Percentiles rank a stretch among this genome's conserved stretches.
phyloP scores from a whole-genome alignment of 2,888 invertebrate genomes.

The Drosophila birchii region DNA sequence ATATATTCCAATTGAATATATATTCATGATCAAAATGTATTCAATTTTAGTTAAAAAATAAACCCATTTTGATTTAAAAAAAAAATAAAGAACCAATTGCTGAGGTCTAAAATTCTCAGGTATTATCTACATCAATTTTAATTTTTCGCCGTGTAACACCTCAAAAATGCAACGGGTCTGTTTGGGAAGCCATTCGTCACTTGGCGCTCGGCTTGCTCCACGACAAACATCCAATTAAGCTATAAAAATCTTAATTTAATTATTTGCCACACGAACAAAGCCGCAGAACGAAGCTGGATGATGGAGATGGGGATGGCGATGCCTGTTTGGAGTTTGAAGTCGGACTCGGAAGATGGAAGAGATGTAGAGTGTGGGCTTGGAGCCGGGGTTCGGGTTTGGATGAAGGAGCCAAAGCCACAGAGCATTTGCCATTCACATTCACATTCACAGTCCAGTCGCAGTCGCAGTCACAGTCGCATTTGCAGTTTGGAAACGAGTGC shows the following conservation, averaged over 20 bases:
- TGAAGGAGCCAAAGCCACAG: conserved; percentile 27
- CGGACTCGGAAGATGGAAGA: conserved; percentile 14
- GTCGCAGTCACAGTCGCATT: conserved; percentile 50
- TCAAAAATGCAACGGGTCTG: conserved; percentile 34
- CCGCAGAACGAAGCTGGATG: conserved; percentile 30
- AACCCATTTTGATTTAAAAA: too few species aligned
- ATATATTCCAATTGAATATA: too few species aligned
- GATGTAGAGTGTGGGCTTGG: conserved; percentile 1
- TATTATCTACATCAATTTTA: too few species aligned
- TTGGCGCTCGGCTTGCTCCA: conserved; percentile 32
- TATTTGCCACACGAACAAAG: conserved; percentile 74
- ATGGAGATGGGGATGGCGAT: conserved; percentile 4
- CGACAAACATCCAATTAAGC: conserved; percentile 76
- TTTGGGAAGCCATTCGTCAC: conserved; percentile 60
- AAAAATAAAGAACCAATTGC: too few species aligned
- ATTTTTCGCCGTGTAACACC: conserved; percentile 14
- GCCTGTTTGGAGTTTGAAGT: conserved; percentile 4
- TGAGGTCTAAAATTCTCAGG: too few species aligned
- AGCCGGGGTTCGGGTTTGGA: neutral
- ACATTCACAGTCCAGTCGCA: conserved; percentile 51
- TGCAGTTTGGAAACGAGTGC: conserved; percentile 44
- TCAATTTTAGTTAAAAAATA: neutral
- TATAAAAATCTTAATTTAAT: conserved; percentile 79
- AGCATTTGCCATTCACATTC: conserved; percentile 63
- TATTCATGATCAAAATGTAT: neutral